phyloP scores from a whole-genome alignment of 2,888 invertebrate genomes.

The Terebella lapidaria region DNA sequence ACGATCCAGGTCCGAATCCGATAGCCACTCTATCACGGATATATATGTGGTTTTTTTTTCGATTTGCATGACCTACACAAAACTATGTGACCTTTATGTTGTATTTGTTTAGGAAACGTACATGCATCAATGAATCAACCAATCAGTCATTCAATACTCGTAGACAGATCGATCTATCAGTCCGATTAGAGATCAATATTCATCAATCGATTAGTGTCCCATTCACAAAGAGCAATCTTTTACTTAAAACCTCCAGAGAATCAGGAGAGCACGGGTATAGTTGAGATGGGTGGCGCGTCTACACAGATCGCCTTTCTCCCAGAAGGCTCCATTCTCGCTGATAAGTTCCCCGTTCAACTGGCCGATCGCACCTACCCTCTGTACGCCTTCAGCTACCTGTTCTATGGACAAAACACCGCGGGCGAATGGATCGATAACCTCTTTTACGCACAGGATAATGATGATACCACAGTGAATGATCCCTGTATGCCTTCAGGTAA shows the following conservation, averaged over 20 bases:
- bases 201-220: too few relatives aligned
- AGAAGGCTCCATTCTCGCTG: slow-evolving; percentile 37
- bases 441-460: background rate
- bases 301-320: slow-evolving; percentile 56
- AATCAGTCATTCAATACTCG: too few relatives aligned
- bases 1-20: slow-evolving; percentile 1
- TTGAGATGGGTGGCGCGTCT: slow-evolving; percentile 60
- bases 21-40: too few relatives aligned
- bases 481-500: slow-evolving; percentile 38
- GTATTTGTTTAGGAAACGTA: too few relatives aligned
- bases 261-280: slow-evolving; percentile 53
- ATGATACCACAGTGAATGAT: slow-evolving; percentile 22
- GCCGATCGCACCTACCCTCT: slow-evolving; percentile 38
- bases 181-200: too few relatives aligned
- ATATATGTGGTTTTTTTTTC: too few relatives aligned
- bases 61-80: too few relatives aligned
- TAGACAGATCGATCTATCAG: too few relatives aligned
- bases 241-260: too few relatives aligned
- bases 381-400: slow-evolving; percentile 49
- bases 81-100: too few relatives aligned
- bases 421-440: slow-evolving; percentile 28
- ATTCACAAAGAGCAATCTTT: too few relatives aligned
- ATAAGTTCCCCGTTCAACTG: slow-evolving; percentile 43
- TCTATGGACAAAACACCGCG: slow-evolving; percentile 41
- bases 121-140: too few relatives aligned